Percentiles rank a stretch among this genome's conserved stretches.
These are phyloP conservation scores for Samia ricini DNA, from an alignment of 1,140 invertebrate species.

Conservation along the genomic window DNA sequence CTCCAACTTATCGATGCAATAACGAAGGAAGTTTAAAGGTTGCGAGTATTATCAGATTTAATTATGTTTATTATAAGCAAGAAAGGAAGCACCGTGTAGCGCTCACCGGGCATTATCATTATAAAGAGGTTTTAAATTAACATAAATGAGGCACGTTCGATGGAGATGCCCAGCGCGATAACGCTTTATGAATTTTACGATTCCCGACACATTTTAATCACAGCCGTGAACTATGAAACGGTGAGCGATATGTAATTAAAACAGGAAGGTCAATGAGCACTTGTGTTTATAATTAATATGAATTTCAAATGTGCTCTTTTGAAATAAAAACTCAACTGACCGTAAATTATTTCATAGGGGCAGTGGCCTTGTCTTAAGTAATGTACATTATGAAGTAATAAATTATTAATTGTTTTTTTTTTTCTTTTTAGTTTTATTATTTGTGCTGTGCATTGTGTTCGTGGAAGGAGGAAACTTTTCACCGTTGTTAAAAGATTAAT, in stretches of 20 bases:
- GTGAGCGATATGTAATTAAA: conserved; percentile 52
- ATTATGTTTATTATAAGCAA: conserved; percentile 42
- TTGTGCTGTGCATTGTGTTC: neutral
- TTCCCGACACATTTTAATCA: conserved; percentile 66
- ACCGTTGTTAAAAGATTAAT: neutral
- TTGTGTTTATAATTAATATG: conserved; percentile 67
- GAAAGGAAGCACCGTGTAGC: conserved; percentile 51
- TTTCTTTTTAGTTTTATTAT: conserved; percentile 5
- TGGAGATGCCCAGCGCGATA: conserved; percentile 51
- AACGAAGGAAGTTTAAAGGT: conserved; percentile 70
- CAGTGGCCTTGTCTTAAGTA: conserved; percentile 58
- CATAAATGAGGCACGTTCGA: conserved; percentile 46
- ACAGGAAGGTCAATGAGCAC: conserved; percentile 73
- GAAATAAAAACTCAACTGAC: conserved; percentile 64
- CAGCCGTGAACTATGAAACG: conserved; percentile 74
- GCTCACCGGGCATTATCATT: conserved; percentile 63
- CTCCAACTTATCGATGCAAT: conserved; percentile 39
- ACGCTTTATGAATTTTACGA: conserved; percentile 54
- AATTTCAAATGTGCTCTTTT: conserved; percentile 70
- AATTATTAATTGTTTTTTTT: conserved; percentile 18
- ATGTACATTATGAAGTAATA: conserved; percentile 48
- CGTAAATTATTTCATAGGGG: conserved; percentile 72
- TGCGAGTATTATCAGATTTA: conserved; percentile 66
- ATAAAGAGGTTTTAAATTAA: conserved; percentile 60
- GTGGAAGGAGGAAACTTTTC: neutral